Percentiles rank a stretch among this genome's conserved stretches.
phyloP scores from a whole-genome alignment of 1,140 invertebrate species.

The Drosophila triauraria region DNA sequence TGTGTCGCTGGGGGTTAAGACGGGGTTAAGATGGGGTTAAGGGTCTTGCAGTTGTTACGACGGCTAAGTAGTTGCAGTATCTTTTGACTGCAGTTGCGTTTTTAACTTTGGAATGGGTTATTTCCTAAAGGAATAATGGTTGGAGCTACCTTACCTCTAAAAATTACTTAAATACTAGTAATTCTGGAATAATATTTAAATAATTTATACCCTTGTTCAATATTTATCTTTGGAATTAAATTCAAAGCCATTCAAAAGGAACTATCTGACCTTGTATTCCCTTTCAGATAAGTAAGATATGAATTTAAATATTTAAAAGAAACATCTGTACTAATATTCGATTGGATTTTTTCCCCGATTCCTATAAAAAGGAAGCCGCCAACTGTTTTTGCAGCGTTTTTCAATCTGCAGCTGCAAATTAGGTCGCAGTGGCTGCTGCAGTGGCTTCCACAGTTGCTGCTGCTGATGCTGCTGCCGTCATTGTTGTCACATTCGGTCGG shows the following conservation, averaged over 20 bases:
- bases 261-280: too few species aligned
- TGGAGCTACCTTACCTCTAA: too few species aligned
- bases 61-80: conserved; percentile 23
- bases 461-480: conserved; percentile 34
- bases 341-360: neutral
- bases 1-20: conserved; percentile 52
- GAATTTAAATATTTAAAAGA: too few species aligned
- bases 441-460: conserved; percentile 6
- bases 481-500: conserved; percentile 74
- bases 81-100: conserved; percentile 7
- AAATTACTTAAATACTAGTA: too few species aligned
- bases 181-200: too few species aligned
- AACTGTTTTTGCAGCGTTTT: conserved; percentile 3
- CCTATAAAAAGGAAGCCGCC: neutral
- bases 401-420: conserved; percentile 54
- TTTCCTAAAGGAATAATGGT: neutral
- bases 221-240: too few species aligned
- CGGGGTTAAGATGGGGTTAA: conserved; percentile 36
- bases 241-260: too few species aligned
- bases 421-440: conserved; percentile 51
- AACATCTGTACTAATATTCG: neutral
- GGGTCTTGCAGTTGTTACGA: conserved; percentile 39
- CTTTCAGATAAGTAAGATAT: too few species aligned
- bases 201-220: too few species aligned
- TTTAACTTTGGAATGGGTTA: conserved; percentile 1